Percentiles rank a stretch among this genome's conserved stretches.
These are phyloP conservation scores for Leucoraja erinaceus DNA, from an alignment of 2,113 vertebrate genomes.

Conservation along the genomic window DNA sequence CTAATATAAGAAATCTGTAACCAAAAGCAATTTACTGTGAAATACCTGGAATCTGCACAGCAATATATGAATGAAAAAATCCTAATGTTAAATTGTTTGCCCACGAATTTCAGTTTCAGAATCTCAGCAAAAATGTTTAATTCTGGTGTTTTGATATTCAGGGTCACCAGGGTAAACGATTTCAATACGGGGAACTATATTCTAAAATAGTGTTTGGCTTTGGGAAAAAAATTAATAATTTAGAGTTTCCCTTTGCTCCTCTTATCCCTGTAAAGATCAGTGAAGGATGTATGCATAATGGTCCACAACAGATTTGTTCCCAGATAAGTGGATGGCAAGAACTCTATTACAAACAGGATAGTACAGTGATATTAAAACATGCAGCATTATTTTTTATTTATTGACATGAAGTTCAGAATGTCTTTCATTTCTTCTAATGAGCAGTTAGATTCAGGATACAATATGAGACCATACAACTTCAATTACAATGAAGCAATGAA, in stretches of 20 bases:
- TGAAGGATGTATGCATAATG: neutral
- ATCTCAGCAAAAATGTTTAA: neutral
- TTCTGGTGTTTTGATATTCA: neutral
- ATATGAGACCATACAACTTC: neutral
- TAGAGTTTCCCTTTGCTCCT: neutral
- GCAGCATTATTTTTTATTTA: neutral
- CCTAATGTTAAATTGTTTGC: neutral
- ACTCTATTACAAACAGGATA: neutral
- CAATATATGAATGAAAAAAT: neutral
- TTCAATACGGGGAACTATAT: neutral
- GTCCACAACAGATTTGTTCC: neutral
- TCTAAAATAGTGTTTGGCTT: neutral
- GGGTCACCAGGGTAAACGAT: too few relatives aligned
- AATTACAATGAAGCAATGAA: neutral
- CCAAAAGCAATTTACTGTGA: neutral
- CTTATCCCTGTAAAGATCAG: neutral
- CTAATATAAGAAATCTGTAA: slow-evolving; percentile 3
- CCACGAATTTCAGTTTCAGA: neutral
- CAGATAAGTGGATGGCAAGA: neutral
- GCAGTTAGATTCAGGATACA: neutral
- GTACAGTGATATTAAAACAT: neutral
- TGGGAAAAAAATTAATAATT: neutral
- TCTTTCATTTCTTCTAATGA: neutral
- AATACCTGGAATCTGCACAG: neutral
- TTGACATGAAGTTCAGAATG: neutral